Conservation (phyloP, 2,113 vertebrate species). For the Microtus ochrogaster region DNA sequence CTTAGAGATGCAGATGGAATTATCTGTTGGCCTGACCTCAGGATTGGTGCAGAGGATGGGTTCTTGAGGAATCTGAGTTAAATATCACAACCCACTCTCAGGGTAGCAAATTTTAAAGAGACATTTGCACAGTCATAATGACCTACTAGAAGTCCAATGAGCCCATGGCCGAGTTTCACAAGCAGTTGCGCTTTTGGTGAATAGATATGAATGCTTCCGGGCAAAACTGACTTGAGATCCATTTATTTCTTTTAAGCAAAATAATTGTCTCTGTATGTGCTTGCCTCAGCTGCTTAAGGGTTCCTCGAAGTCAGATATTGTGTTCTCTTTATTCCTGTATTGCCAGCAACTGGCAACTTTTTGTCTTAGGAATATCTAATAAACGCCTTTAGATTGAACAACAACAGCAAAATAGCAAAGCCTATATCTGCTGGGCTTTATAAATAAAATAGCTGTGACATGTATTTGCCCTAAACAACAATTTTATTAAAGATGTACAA, state of each 20-base stretch:
- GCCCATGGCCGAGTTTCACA: not conserved
- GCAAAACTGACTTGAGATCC: not conserved
- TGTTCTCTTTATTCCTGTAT: not conserved
- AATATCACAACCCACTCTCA: not conserved
- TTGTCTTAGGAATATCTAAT: not conserved
- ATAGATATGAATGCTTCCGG: not conserved
- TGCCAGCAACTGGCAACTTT: not conserved
- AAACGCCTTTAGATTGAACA: not conserved
- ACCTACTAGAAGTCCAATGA: not conserved
- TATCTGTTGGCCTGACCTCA: not conserved
- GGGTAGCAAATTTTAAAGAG: not conserved
- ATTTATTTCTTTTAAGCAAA: not conserved
- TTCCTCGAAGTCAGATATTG: not conserved
- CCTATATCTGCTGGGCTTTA: not conserved
- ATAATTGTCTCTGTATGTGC: not conserved
- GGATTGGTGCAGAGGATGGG: not conserved
- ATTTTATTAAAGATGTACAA: not conserved
- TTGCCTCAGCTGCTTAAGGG: not conserved
- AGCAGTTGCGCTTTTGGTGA: not conserved
- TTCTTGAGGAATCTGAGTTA: not conserved
- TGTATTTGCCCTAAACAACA: conserved; percentile 6
- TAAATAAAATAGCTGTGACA: conserved; percentile 29
- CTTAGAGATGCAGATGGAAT: not conserved
- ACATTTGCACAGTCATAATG: not conserved
- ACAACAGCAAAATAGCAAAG: not conserved